Evolutionary conservation across 2,888 invertebrate genomes (phyloP).

Genomic region (Drosophila anomelani): DNA sequence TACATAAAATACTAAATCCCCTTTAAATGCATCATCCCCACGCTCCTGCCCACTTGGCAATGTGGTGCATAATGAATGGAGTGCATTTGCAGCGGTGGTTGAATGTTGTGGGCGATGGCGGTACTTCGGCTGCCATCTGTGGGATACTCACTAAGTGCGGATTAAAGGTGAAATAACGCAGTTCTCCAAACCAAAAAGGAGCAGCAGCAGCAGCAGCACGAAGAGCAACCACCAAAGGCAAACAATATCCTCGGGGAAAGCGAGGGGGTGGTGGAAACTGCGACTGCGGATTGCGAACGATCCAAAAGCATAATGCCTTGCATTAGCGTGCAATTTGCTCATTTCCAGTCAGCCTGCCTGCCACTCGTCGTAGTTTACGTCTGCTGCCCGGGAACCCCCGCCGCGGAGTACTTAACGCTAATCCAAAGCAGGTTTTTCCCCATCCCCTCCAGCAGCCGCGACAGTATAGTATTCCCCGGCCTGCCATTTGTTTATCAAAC

Average conservation of each 20-base stretch:
- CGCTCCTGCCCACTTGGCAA: slow-evolving; percentile 1
- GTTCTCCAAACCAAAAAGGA: slow-evolving; percentile 26
- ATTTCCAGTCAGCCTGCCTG: slow-evolving; percentile 64
- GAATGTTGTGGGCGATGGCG: slow-evolving; percentile 51
- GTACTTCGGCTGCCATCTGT: slow-evolving; percentile 30
- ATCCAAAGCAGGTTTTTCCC: slow-evolving; percentile 45
- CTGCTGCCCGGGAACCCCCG: slow-evolving; percentile 20
- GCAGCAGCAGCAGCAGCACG: background rate
- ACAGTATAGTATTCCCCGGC: slow-evolving; percentile 32
- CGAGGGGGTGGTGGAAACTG: slow-evolving; percentile 1
- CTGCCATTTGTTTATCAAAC: slow-evolving; percentile 77
- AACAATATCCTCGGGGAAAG: slow-evolving; percentile 4
- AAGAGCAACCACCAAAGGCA: slow-evolving; percentile 26
- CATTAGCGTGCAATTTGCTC: slow-evolving; percentile 80
- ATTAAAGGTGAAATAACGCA: slow-evolving; percentile 79
- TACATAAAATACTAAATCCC: background rate
- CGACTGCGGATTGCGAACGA: slow-evolving; percentile 50
- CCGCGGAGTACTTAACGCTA: slow-evolving; percentile 60
- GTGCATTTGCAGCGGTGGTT: slow-evolving; percentile 53
- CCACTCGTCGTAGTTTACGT: slow-evolving; percentile 56
- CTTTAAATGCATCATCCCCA: background rate
- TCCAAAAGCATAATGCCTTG: slow-evolving; percentile 69
- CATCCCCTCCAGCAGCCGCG: background rate
- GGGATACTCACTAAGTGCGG: slow-evolving; percentile 63
- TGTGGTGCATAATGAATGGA: slow-evolving; percentile 64